Base-by-base conservation (phyloP, 2,888 invertebrate genomes). In the Brachyopa scutellaris region DNA sequence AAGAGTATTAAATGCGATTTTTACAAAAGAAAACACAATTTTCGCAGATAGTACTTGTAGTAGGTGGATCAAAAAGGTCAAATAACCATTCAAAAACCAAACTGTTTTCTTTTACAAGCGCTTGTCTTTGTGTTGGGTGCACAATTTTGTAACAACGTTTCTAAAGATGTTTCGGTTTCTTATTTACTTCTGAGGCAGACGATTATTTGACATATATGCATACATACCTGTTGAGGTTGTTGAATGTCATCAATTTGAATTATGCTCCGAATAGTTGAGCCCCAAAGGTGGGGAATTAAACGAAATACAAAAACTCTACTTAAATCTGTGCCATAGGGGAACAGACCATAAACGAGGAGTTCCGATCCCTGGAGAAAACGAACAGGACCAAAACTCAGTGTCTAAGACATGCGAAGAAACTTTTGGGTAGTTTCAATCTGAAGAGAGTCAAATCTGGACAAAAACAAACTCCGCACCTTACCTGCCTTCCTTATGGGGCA, bases 51-150 rank as follows among this genome's bases (percentile, higher is more conserved):
- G 2, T 53, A 2, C 31, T 64, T 42, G 38, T 31, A 51, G 59
- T 31, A 51, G 59, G 59, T 66, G 78, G 66, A 67, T 66, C 73
- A 42, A 38, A 61, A 38, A 59, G 66, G 53, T 73, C 66, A 61
- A 66, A 61, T 79, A 47, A 19, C 73, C 19, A 33, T 53, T 38
- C 2, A 40, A 51, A 55, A 38, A 31, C 23, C 40, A 49, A 49
- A 72, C 57, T 55, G 8, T 9, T 57, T 53, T 62, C 23, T 62
- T 49, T 40, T 40, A 4, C 7, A 47, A 49, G 29, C 11, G 3
- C 47, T 70, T 70, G 53, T 40, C 13, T 36, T 51, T 59, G 7
- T 19, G 21, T 2, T n/a, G 21, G 9, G 42, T 26, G 15, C n/a
- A 26, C 15, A 26, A 15, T 15, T 7, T 15, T 33, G 21, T 38